Evolutionary conservation across 2,113 vertebrate species (phyloP).

Genomic region (Vidua macroura): DNA sequence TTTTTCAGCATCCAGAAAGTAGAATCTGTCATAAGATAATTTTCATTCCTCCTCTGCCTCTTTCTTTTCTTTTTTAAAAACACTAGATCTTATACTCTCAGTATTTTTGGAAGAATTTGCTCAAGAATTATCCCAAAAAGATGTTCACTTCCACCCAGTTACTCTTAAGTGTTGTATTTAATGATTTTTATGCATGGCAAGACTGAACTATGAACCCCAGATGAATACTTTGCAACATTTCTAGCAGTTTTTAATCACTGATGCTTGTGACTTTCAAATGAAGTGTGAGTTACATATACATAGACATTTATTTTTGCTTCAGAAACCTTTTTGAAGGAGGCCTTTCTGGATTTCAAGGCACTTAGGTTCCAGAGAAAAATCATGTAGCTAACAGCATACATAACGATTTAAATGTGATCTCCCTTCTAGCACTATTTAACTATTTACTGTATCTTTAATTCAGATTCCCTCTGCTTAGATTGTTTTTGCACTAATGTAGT

Average conservation of each 20-base stretch:
- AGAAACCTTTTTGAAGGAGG: neutral
- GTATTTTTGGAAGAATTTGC: conserved; percentile 30
- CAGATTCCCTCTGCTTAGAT: conserved; percentile 8
- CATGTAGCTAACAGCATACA: conserved; percentile 2
- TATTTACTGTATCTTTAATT: conserved; percentile 31
- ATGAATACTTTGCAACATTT: conserved; percentile 3
- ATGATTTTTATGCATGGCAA: neutral
- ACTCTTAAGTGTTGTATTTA: neutral
- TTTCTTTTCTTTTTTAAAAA: neutral
- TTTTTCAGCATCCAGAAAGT: conserved; percentile 39
- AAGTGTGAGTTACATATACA: neutral
- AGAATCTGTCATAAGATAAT: neutral
- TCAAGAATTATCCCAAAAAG: neutral
- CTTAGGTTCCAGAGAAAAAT: conserved; percentile 14
- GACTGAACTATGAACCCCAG: neutral
- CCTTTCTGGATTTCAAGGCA: conserved; percentile 28
- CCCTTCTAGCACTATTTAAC: conserved; percentile 10
- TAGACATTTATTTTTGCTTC: neutral
- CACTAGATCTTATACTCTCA: conserved; percentile 11
- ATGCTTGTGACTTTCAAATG: conserved; percentile 37
- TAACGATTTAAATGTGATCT: neutral
- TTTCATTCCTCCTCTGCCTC: conserved; percentile 29
- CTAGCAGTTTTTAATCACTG: neutral
- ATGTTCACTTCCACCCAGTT: neutral
- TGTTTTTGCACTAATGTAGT: conserved; percentile 18